phyloP scores from a whole-genome alignment of 2,888 invertebrate species.

The Anorthoa munda region DNA sequence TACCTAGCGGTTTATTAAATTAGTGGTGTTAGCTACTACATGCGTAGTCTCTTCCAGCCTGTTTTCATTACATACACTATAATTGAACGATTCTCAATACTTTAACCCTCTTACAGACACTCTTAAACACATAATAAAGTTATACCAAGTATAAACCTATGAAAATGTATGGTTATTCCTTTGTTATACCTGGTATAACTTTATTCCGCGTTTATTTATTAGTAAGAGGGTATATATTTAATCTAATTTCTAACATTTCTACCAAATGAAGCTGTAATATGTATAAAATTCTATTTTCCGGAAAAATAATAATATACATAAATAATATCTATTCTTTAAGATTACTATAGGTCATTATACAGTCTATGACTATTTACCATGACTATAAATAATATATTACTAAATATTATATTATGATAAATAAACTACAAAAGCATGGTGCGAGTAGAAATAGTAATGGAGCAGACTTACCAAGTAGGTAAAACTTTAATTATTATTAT shows the following conservation, averaged over 20 bases:
- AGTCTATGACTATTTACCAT: constrained; percentile 22
- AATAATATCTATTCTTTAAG: constrained; percentile 1
- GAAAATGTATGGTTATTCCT: no score
- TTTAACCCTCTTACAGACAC: no score
- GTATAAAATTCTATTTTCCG: background rate
- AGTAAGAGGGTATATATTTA: no score
- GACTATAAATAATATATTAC: constrained; percentile 20
- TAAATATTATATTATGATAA: constrained; percentile 30
- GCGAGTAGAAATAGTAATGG: constrained; percentile 24
- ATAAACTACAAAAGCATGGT: constrained; percentile 45
- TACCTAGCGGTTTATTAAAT: constrained; percentile 61
- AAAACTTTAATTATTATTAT: background rate
- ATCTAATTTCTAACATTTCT: background rate
- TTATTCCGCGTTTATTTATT: no score
- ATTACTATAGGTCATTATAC: background rate
- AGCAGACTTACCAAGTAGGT: constrained; percentile 51
- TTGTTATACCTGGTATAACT: no score
- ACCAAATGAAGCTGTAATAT: constrained; percentile 3
- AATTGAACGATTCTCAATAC: constrained; percentile 1
- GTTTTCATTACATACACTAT: constrained; percentile 28
- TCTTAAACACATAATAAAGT: no score
- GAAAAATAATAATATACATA: constrained; percentile 18
- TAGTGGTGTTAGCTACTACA: constrained; percentile 52
- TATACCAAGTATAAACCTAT: no score
- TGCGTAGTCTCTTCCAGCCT: constrained; percentile 24